phyloP scores from a whole-genome alignment of 2,888 invertebrate genomes.

The Ypsolopha sequella region DNA sequence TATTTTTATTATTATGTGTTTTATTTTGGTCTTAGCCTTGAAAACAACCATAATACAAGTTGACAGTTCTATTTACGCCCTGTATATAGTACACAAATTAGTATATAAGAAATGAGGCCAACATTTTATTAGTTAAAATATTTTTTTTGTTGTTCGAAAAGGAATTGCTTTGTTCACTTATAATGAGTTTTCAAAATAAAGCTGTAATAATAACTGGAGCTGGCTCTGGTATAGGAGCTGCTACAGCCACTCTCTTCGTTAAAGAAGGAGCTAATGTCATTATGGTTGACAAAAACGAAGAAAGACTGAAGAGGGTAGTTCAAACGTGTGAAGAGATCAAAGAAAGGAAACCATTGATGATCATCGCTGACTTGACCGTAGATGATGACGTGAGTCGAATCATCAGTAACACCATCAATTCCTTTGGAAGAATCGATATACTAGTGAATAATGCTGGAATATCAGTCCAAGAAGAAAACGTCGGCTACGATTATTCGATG shows the following conservation, averaged over 20 bases:
- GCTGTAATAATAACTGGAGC: not conserved
- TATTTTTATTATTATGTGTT: too few relatives aligned
- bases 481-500: slow-evolving; percentile 19
- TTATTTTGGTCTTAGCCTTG: too few relatives aligned
- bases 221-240: not conserved
- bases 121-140: too few relatives aligned
- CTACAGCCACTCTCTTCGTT: not conserved
- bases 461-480: slow-evolving; percentile 74
- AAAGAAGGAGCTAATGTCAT: slow-evolving; percentile 1
- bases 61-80: too few relatives aligned
- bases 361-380: slow-evolving; percentile 11
- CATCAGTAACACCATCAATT: slow-evolving; percentile 71
- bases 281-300: not conserved
- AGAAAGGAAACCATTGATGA: slow-evolving; percentile 1
- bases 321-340: not conserved
- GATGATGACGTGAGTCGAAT: slow-evolving; percentile 25
- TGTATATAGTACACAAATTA: too few relatives aligned
- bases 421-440: slow-evolving; percentile 76
- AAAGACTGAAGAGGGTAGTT: slow-evolving; percentile 11
- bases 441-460: slow-evolving; percentile 67
- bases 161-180: too few relatives aligned
- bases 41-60: too few relatives aligned
- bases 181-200: not conserved
- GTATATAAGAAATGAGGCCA: too few relatives aligned
- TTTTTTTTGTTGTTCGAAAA: too few relatives aligned